Evolutionary conservation across 2,888 invertebrate genomes (phyloP).

Genomic region (Lucinisca nassula): DNA sequence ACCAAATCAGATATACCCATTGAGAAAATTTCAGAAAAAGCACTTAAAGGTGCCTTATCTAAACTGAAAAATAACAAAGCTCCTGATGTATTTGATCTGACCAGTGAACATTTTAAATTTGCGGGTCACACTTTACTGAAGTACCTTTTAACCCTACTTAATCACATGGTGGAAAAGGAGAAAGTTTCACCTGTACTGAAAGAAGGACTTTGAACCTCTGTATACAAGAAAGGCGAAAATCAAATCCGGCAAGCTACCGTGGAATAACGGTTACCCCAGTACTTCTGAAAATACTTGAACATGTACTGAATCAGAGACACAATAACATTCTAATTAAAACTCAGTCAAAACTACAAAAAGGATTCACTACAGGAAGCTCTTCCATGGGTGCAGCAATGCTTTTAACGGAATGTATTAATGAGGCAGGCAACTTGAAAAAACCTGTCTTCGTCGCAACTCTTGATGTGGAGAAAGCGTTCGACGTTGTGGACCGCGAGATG

Average conservation of each 20-base stretch:
- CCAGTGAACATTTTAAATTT: background rate
- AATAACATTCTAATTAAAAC: background rate
- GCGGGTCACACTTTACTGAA: background rate
- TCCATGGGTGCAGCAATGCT: conserved; percentile 18
- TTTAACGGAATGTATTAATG: conserved; percentile 6
- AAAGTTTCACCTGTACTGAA: background rate
- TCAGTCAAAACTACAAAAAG: no score
- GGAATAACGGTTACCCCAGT: no score
- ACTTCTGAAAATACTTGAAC: conserved; percentile 16
- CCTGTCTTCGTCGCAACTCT: background rate
- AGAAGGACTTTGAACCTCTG: background rate
- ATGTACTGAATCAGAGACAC: background rate
- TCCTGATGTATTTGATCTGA: background rate
- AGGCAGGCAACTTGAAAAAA: background rate
- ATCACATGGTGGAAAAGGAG: background rate
- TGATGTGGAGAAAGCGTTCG: conserved; percentile 23
- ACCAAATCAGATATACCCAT: background rate
- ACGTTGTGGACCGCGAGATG: background rate
- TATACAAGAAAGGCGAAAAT: background rate
- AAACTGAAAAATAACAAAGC: background rate
- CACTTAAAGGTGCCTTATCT: background rate
- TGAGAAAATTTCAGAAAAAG: background rate
- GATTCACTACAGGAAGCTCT: conserved; percentile 9
- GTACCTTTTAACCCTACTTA: background rate
- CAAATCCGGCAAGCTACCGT: conserved; percentile 13